Evolutionary conservation across 2,888 invertebrate species (phyloP).

Genomic region (Hedychridium roseum): DNA sequence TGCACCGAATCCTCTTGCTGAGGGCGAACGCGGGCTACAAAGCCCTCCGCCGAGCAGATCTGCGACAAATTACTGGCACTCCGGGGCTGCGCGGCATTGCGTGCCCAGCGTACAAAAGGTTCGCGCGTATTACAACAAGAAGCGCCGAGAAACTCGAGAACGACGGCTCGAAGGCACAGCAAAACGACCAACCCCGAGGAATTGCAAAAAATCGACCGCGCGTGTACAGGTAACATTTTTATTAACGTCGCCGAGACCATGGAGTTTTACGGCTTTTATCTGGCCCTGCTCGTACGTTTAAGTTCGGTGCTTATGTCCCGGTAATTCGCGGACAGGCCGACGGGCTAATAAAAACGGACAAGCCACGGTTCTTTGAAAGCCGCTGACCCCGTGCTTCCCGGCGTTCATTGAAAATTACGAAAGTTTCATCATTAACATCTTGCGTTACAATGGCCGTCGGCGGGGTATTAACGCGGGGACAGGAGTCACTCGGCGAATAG

Average conservation of each 20-base stretch:
- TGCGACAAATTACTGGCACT: constrained; percentile 35
- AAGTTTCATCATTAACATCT: constrained; percentile 42
- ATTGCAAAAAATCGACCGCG: no score
- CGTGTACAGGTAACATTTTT: no score
- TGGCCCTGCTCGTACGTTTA: no score
- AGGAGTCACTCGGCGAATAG: constrained; percentile 14
- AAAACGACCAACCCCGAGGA: no score
- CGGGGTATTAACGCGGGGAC: constrained; percentile 2
- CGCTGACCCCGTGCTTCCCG: constrained; percentile 6
- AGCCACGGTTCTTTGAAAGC: no score
- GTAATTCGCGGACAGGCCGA: constrained; percentile 13
- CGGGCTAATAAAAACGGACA: constrained; percentile 15
- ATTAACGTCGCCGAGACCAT: no score
- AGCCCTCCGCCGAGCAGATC: constrained; percentile 33
- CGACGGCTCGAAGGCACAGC: no score
- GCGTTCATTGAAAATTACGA: constrained; percentile 38
- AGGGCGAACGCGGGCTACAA: constrained; percentile 24
- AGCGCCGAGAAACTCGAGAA: no score
- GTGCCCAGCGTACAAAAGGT: no score
- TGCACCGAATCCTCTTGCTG: constrained; percentile 29
- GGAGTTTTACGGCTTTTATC: no score
- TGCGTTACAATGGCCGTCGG: constrained; percentile 31
- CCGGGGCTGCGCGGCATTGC: constrained; percentile 9
- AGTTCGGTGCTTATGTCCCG: constrained; percentile 17
- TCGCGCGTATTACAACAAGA: no score